These are phyloP conservation scores for Timema cristinae DNA, from an alignment of 2,888 invertebrate genomes.

Conservation along the genomic window DNA sequence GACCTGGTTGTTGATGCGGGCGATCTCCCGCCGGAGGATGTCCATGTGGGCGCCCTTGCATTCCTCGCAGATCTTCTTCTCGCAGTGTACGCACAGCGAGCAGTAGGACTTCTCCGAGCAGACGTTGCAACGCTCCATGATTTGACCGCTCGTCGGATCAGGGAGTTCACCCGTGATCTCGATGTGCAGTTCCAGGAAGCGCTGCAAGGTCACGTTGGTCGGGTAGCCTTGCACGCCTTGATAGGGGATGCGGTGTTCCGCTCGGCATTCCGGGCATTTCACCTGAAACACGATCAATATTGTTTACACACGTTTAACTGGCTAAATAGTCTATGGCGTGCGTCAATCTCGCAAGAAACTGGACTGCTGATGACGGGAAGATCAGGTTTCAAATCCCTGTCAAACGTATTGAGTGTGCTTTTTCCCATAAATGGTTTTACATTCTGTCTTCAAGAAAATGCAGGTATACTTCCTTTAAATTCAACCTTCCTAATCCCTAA, in stretches of 20 bases:
- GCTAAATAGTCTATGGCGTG: background rate
- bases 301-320: background rate
- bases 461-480: no score
- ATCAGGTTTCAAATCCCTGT: no score
- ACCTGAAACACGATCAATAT: conserved; percentile 55
- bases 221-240: conserved; percentile 93
- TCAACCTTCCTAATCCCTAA: no score
- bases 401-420: no score
- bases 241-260: conserved; percentile 94
- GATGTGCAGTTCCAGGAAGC: conserved; percentile 91
- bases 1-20: conserved; percentile 84
- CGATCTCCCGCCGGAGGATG: conserved; percentile 86
- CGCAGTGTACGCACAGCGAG: conserved; percentile 89
- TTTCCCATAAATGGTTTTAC: no score
- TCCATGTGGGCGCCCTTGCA: conserved; percentile 97
- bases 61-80: conserved; percentile 93
- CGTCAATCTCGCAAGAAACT: no score
- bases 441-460: no score
- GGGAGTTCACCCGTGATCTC: conserved; percentile 89
- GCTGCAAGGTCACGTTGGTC: conserved; percentile 91
- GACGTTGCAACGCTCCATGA: conserved; percentile 90
- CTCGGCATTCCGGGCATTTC: conserved; percentile 97
- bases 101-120: conserved; percentile 91
- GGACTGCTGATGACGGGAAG: no score
- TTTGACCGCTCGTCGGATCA: conserved; percentile 85